Percentiles rank a stretch among this genome's conserved stretches.
Evolutionary conservation across 2,113 vertebrate genomes (phyloP).

Genomic region (Hylia prasina): DNA sequence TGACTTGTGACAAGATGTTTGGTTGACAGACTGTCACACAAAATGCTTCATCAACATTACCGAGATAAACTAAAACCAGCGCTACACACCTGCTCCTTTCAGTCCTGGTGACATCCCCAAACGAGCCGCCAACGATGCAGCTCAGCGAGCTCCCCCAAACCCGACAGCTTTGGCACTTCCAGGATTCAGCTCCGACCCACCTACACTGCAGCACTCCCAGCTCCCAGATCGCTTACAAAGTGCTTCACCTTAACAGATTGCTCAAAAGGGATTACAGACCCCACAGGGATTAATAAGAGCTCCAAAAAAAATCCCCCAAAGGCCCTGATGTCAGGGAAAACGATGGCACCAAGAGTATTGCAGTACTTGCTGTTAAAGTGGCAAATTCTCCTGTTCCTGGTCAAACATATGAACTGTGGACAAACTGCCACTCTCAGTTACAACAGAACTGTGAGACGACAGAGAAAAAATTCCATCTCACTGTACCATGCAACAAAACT

Average conservation of each 20-base stretch:
- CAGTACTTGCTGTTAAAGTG: background rate
- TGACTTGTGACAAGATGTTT: conserved; percentile 50
- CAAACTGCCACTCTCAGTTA: background rate
- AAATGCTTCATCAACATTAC: conserved; percentile 22
- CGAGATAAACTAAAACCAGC: background rate
- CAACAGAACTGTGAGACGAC: background rate
- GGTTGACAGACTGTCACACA: conserved; percentile 28
- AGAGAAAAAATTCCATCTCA: background rate
- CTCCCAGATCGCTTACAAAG: background rate
- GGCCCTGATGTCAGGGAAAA: background rate
- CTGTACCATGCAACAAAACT: background rate
- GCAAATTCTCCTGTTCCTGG: background rate
- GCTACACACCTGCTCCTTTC: background rate
- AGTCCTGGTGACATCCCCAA: background rate
- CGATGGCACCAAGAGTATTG: background rate
- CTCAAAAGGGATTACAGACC: conserved; percentile 33
- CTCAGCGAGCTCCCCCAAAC: background rate
- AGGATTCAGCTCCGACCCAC: background rate
- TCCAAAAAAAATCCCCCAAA: background rate
- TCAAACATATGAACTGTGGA: background rate
- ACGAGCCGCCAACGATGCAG: background rate
- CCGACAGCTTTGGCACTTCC: background rate
- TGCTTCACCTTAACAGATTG: background rate
- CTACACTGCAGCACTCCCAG: background rate
- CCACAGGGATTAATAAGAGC: background rate